A percentile compares a stretch with the other conserved stretches of the same genome.
Evolutionary conservation across 64 coral and sea anemone species (phyloP).

Genomic region (Pocillopora damicornis): DNA sequence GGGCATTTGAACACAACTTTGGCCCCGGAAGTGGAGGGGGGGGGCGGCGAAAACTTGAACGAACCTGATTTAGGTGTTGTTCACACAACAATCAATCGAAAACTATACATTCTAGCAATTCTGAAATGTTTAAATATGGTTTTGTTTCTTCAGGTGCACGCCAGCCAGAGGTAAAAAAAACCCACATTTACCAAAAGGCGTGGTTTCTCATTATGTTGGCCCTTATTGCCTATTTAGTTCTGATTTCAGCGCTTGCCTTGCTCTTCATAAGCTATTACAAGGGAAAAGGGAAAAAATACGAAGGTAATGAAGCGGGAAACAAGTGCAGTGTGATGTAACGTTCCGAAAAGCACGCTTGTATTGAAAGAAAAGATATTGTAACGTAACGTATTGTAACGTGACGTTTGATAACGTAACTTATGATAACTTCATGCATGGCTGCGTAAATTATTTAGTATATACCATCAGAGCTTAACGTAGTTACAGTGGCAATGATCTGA

Average conservation of each 20-base stretch:
- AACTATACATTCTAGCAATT: neutral
- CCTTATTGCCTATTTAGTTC: constrained; percentile 6
- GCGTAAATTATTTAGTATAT: no score
- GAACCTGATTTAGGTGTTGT: no score
- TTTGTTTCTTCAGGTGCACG: constrained; percentile 22
- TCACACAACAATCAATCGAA: no score
- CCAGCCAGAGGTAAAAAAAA: neutral
- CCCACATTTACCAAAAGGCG: constrained; percentile 10
- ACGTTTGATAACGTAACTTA: neutral
- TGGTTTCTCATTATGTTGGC: constrained; percentile 47
- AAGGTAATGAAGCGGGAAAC: constrained; percentile 9
- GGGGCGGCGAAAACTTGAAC: no score
- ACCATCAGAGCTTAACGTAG: neutral
- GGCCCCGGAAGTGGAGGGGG: no score
- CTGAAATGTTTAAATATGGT: neutral
- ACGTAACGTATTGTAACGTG: neutral
- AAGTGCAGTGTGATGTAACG: neutral
- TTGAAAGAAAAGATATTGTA: neutral
- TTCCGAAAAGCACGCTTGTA: neutral
- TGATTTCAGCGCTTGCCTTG: constrained; percentile 26
- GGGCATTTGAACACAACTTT: no score
- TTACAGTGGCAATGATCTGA: neutral
- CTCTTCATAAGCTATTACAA: constrained; percentile 10
- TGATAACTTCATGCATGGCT: neutral
- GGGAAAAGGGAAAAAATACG: constrained; percentile 36